Evolutionary conservation across 2,113 vertebrate species (phyloP), one percentile per base, ranked within the genome.

Genomic region (Tychaedon coryphoeus): DNA sequence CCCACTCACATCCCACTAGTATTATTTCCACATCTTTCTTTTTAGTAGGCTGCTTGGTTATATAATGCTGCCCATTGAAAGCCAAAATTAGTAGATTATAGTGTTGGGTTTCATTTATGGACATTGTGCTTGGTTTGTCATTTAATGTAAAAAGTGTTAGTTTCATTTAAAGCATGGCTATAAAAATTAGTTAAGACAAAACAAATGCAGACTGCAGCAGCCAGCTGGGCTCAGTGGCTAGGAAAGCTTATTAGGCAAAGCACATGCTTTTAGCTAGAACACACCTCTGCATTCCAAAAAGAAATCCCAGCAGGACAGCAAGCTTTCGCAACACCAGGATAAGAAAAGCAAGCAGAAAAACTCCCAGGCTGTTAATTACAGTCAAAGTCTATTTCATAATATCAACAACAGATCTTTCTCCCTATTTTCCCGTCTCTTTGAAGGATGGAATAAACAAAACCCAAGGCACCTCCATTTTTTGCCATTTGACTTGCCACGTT

Each of bases 111-210:
- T 96, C 89, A 90, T 96, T 94, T 94, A 62, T 64, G 92, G 92
- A 86, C 93, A 94, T 78, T 81, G 93, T 92, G 76, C 69, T 64
- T 23, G 18, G 47, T 70, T 86, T 92, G 77, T 38, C 64, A 71
- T 61, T 93, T 70, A 85, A 94, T 82, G 75, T 69, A 86, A 42
- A 87, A 91, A 95, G 64, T 26, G 45, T 65, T 90, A 71, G 69
- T 62, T 89, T 88, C 84, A 81, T 73, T 87, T 92, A 95, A 92
- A 94, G 61, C 38, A 18, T 4, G 67, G 91, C 34, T 95, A 77
- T 80, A 91, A 96, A 94, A 95, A 96, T 95, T 66, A 91, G 76
- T 93, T 91, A 92, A 91, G 53, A 86, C 78, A 92, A 96, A 96
- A 96, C 83, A 96, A 96, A 92, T 43, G 91, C 17, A 90, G 91